These are phyloP conservation scores for Liodrosophila aerea DNA, from an alignment of 2,888 invertebrate genomes.

Conservation along the genomic window DNA sequence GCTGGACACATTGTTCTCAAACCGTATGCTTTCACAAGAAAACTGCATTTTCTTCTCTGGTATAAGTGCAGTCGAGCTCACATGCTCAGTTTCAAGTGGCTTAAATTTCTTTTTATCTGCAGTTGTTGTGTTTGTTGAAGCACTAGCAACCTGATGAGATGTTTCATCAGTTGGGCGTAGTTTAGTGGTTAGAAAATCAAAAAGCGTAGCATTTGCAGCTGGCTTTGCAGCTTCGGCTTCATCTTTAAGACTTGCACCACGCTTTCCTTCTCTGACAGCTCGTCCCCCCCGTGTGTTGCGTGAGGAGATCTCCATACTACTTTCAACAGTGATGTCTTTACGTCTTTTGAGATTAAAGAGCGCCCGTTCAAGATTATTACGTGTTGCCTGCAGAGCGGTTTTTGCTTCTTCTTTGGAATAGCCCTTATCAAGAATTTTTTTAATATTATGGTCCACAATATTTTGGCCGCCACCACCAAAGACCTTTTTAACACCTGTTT, in stretches of 20 bases:
- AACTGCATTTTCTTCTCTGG: conserved; percentile 36
- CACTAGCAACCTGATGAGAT: conserved; percentile 11
- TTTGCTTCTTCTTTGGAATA: conserved; percentile 90
- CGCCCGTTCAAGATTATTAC: conserved; percentile 89
- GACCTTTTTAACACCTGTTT: conserved; percentile 85
- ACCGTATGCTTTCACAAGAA: conserved; percentile 64
- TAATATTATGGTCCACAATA: conserved; percentile 89
- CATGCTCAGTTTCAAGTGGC: conserved; percentile 37
- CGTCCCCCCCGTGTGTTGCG: conserved; percentile 45
- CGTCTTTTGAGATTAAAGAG: conserved; percentile 86
- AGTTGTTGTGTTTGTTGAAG: conserved; percentile 17
- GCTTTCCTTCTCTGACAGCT: conserved; percentile 61
- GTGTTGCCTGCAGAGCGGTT: conserved; percentile 87
- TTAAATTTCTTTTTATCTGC: conserved; percentile 36
- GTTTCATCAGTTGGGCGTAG: conserved; percentile 79
- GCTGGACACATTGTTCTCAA: conserved; percentile 82
- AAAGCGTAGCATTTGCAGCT: conserved; percentile 90
- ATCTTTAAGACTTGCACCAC: conserved; percentile 82
- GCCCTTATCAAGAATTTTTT: conserved; percentile 91
- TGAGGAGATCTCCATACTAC: conserved; percentile 28
- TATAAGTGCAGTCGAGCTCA: conserved; percentile 7
- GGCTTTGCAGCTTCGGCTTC: conserved; percentile 87
- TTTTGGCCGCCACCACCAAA: conserved; percentile 87
- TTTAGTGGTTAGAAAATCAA: conserved; percentile 92
- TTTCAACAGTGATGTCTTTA: conserved; percentile 82